Evolutionary conservation across 1,140 invertebrate species (phyloP).

Genomic region (Saccostrea glomerata): DNA sequence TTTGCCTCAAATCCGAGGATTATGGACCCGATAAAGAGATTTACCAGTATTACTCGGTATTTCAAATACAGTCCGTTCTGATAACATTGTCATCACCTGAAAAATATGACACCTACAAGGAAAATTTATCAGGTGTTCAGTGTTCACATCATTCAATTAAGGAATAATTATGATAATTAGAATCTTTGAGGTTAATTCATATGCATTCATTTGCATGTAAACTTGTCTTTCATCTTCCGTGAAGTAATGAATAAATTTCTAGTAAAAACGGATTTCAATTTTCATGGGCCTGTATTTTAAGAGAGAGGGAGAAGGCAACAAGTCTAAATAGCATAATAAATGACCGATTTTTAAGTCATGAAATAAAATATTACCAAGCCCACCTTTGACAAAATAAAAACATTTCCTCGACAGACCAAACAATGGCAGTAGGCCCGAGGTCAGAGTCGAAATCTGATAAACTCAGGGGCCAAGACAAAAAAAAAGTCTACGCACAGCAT

Average conservation of each 20-base stretch:
- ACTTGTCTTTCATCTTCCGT: background rate
- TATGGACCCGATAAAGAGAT: slow-evolving; percentile 18
- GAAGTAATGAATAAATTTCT: background rate
- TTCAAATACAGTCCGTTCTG: slow-evolving; percentile 18
- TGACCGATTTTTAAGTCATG: slow-evolving; percentile 30
- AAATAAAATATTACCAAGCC: slow-evolving; percentile 5
- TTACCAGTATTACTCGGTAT: slow-evolving; percentile 24
- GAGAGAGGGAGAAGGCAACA: background rate
- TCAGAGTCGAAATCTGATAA: slow-evolving; percentile 19
- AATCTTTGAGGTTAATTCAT: slow-evolving; percentile 32
- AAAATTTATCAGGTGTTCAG: slow-evolving; percentile 14
- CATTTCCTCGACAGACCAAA: background rate
- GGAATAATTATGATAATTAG: slow-evolving; percentile 33
- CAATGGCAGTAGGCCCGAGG: background rate
- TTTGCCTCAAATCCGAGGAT: slow-evolving; percentile 22
- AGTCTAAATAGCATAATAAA: background rate
- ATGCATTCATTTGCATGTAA: slow-evolving; percentile 26
- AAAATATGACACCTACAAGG: background rate
- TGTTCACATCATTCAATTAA: slow-evolving; percentile 4
- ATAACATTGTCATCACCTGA: background rate
- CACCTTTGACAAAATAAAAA: slow-evolving; percentile 28
- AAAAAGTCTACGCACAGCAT: background rate
- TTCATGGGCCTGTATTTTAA: background rate
- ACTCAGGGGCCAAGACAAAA: background rate
- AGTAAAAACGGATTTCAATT: background rate